phyloP scores from a whole-genome alignment of 2,888 invertebrate genomes.

The Clusia tigrina region DNA sequence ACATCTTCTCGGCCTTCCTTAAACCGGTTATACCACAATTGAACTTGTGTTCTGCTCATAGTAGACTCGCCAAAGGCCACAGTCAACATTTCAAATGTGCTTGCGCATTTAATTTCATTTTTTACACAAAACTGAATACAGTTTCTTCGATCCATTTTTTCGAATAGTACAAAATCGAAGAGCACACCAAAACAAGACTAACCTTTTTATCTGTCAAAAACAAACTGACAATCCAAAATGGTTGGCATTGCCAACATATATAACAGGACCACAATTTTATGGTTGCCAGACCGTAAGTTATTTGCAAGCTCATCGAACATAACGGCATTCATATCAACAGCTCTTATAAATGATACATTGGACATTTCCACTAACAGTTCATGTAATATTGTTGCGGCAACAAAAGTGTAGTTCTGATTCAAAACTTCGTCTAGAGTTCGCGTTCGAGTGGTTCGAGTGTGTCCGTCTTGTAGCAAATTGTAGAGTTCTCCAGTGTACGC shows the following conservation, averaged over 20 bases:
- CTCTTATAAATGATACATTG: neutral
- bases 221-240: no score
- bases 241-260: conserved; percentile 46
- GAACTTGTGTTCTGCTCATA: no score
- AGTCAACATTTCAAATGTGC: no score
- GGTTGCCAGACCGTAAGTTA: conserved; percentile 26
- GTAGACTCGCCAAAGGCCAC: no score
- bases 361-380: neutral
- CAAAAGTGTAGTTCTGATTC: neutral
- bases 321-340: neutral
- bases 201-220: no score
- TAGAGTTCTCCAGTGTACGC: conserved; percentile 43
- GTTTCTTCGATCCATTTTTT: no score
- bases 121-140: no score
- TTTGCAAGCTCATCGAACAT: neutral
- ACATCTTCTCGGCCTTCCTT: no score
- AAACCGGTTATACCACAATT: no score
- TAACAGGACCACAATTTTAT: conserved; percentile 34
- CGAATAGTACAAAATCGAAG: no score
- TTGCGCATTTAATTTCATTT: no score
- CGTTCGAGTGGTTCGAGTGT: neutral
- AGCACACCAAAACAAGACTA: no score
- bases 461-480: conserved; percentile 34
- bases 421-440: neutral
- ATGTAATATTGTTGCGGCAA: neutral